Evolutionary conservation across 2,113 vertebrate genomes (phyloP).

Genomic region (Boulengeromyrus knoepffleri): DNA sequence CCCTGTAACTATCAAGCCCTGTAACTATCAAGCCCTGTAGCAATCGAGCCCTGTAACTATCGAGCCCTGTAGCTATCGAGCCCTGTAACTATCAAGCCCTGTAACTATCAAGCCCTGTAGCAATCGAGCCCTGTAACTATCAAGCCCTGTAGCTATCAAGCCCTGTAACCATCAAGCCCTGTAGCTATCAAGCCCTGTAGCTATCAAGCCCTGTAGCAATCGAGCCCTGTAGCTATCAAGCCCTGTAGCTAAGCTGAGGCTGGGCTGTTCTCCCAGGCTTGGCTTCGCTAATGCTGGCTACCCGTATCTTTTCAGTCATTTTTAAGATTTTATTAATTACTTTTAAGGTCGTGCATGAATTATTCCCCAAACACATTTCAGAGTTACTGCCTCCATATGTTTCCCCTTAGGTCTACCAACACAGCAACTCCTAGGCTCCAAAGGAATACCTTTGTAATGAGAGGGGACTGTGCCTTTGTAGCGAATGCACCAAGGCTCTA

Average conservation of each 20-base stretch:
- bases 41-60: too few relatives aligned
- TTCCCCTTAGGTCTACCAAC: not conserved
- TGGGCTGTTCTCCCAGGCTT: not conserved
- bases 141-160: not conserved
- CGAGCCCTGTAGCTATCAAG: not conserved
- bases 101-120: not conserved
- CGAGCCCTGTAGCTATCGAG: not conserved
- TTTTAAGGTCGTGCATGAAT: not conserved
- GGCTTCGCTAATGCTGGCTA: not conserved
- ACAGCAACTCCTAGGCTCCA: not conserved
- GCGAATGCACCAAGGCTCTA: not conserved
- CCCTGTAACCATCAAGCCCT: too few relatives aligned
- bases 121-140: too few relatives aligned
- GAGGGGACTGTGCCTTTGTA: not conserved
- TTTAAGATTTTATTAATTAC: slow-evolving; percentile 6
- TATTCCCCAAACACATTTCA: not conserved
- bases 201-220: not conserved
- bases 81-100: too few relatives aligned
- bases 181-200: too few relatives aligned
- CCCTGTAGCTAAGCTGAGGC: not conserved
- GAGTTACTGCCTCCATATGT: not conserved
- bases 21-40: not conserved
- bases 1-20: not conserved
- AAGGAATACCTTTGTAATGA: not conserved
- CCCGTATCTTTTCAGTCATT: not conserved